phyloP scores from a whole-genome alignment of 2,888 invertebrate genomes.

The Megamerina dolium region DNA sequence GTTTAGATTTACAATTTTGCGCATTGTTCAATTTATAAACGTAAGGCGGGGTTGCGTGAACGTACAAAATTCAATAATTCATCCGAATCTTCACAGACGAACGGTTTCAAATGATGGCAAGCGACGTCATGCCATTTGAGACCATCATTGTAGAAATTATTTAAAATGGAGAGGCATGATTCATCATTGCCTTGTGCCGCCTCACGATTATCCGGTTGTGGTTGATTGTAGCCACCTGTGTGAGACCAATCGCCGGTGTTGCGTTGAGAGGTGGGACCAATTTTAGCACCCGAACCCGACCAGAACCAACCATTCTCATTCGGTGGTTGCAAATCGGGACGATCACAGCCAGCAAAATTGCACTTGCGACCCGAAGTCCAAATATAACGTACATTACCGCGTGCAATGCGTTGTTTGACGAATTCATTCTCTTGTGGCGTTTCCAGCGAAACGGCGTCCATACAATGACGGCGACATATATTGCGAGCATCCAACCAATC shows the following conservation, averaged over 20 bases:
- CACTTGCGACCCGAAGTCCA: slow-evolving; percentile 91
- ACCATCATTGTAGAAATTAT: slow-evolving; percentile 87
- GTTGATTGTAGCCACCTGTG: slow-evolving; percentile 81
- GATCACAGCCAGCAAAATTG: slow-evolving; percentile 85
- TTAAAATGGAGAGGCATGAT: slow-evolving; percentile 80
- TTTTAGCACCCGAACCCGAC: slow-evolving; percentile 88
- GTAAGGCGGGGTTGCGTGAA: slow-evolving; percentile 79
- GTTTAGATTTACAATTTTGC: too few relatives aligned
- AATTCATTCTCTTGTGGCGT: slow-evolving; percentile 88
- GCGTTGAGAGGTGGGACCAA: slow-evolving; percentile 80
- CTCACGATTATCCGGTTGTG: slow-evolving; percentile 86
- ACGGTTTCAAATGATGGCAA: slow-evolving; percentile 79
- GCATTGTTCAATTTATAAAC: slow-evolving; percentile 59
- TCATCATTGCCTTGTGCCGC: slow-evolving; percentile 89
- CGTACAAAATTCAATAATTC: slow-evolving; percentile 85
- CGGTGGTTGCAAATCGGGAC: slow-evolving; percentile 75
- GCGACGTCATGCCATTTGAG: slow-evolving; percentile 84
- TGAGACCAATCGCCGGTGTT: slow-evolving; percentile 87
- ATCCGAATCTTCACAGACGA: slow-evolving; percentile 88
- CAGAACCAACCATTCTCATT: slow-evolving; percentile 90
- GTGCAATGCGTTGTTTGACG: slow-evolving; percentile 76
- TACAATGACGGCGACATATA: slow-evolving; percentile 86
- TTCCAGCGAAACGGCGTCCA: slow-evolving; percentile 88
- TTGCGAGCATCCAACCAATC: slow-evolving; percentile 89
- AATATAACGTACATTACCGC: slow-evolving; percentile 74